Evolutionary conservation across 1,140 invertebrate species (phyloP).

Genomic region (Spodoptera litura): DNA sequence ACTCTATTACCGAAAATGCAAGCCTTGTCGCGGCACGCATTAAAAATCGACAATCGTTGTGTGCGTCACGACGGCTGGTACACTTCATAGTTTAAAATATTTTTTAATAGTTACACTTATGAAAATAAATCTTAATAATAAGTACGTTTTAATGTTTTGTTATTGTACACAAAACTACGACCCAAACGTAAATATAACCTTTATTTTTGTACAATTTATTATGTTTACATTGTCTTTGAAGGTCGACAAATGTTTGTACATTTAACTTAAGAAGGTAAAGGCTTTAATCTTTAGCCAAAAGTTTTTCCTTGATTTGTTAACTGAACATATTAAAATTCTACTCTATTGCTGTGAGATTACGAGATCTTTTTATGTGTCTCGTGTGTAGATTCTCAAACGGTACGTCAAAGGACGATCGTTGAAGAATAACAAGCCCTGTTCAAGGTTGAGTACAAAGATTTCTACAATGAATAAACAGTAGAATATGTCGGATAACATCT

Average conservation of each 20-base stretch:
- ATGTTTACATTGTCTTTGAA: constrained; percentile 17
- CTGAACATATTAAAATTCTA: constrained; percentile 29
- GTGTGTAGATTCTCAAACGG: constrained; percentile 17
- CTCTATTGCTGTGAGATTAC: constrained; percentile 2
- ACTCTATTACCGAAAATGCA: constrained; percentile 79
- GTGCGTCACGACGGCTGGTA: constrained; percentile 60
- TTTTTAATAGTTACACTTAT: not conserved
- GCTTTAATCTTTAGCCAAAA: constrained; percentile 10
- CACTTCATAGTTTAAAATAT: constrained; percentile 33
- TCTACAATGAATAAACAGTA: constrained; percentile 15
- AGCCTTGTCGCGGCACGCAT: constrained; percentile 65
- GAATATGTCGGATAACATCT: not conserved
- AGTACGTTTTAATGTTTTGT: not conserved
- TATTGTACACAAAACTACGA: not conserved
- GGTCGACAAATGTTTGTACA: not conserved
- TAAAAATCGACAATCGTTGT: constrained; percentile 74
- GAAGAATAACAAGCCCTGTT: not conserved
- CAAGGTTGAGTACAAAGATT: constrained; percentile 1
- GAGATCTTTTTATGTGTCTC: not conserved
- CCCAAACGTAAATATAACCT: constrained; percentile 2
- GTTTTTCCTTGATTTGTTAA: constrained; percentile 13
- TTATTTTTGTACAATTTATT: constrained; percentile 24
- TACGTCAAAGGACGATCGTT: too few species aligned
- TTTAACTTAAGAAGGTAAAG: constrained; percentile 18
- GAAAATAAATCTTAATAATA: not conserved